A percentile compares a stretch with the other conserved stretches of the same genome.
Conservation (phyloP, 2,888 invertebrate species). For the Colletes collaris region DNA sequence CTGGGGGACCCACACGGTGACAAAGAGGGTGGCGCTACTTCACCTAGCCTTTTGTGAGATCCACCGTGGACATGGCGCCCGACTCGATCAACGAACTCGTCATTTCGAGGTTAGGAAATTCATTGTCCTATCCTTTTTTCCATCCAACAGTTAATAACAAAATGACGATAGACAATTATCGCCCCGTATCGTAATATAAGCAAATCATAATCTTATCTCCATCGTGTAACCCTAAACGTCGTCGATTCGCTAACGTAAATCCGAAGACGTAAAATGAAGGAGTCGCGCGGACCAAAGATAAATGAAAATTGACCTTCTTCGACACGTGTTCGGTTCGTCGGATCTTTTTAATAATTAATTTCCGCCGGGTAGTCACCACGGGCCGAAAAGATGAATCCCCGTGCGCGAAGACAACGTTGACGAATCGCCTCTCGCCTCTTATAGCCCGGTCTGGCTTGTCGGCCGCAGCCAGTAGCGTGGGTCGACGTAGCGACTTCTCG, state of each 20-base stretch:
- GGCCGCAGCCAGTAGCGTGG: constrained; percentile 63
- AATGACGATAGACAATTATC: too few species aligned
- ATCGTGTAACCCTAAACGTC: too few species aligned
- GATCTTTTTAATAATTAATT: too few species aligned
- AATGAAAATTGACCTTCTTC: too few species aligned
- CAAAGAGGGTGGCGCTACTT: constrained; percentile 74
- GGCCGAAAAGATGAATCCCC: constrained; percentile 6
- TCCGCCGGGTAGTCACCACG: too few species aligned
- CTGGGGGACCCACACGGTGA: constrained; percentile 67
- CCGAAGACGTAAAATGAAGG: too few species aligned
- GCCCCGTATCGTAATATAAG: too few species aligned
- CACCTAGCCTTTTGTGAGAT: constrained; percentile 58
- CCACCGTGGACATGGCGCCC: constrained; percentile 55
- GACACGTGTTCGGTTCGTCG: too few species aligned
- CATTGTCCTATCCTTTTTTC: background rate
- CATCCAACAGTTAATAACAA: too few species aligned
- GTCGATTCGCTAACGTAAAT: too few species aligned
- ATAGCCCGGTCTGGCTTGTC: constrained; percentile 30
- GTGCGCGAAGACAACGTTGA: constrained; percentile 28
- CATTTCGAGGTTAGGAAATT: background rate
- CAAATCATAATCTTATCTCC: too few species aligned
- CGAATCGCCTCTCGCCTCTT: constrained; percentile 46
- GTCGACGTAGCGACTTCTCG: constrained; percentile 60
- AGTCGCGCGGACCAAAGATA: too few species aligned
- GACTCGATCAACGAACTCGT: constrained; percentile 12